These are phyloP conservation scores for Chelon labrosus DNA, from an alignment of 2,797 vertebrate genomes.

Conservation along the genomic window DNA sequence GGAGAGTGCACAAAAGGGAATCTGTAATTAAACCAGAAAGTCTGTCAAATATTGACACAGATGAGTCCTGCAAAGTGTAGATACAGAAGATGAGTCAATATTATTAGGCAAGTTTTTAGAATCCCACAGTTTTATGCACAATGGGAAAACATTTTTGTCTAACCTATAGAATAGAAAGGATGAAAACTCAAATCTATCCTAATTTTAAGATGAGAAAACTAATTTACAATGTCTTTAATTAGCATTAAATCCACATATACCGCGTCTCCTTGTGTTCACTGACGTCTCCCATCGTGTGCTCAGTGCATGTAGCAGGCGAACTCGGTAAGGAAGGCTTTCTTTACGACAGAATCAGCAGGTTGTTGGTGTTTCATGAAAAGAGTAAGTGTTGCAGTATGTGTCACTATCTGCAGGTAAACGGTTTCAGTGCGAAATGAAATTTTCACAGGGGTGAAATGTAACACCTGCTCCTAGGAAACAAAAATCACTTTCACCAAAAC, in stretches of 20 bases:
- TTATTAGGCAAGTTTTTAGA: conserved; percentile 36
- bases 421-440: neutral
- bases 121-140: conserved; percentile 23
- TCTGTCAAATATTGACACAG: conserved; percentile 82
- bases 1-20: conserved; percentile 76
- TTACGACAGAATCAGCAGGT: conserved; percentile 12
- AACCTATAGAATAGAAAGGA: conserved; percentile 6
- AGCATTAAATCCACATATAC: conserved; percentile 46
- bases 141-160: conserved; percentile 23
- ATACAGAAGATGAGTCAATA: conserved; percentile 68
- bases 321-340: neutral
- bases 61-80: conserved; percentile 72
- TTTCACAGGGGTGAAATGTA: neutral
- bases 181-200: conserved; percentile 21
- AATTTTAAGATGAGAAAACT: conserved; percentile 15
- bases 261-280: conserved; percentile 29
- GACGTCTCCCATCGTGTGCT: conserved; percentile 1
- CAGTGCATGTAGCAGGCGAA: conserved; percentile 29
- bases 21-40: conserved; percentile 78
- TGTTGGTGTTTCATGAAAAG: conserved; percentile 31
- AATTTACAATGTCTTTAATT: conserved; percentile 48
- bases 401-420: conserved; percentile 7
- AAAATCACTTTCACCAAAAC: neutral
- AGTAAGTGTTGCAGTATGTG: conserved; percentile 22
- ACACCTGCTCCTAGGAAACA: conserved; percentile 2